phyloP scores from a whole-genome alignment of 2,888 invertebrate species.

The Lymantria monacha region DNA sequence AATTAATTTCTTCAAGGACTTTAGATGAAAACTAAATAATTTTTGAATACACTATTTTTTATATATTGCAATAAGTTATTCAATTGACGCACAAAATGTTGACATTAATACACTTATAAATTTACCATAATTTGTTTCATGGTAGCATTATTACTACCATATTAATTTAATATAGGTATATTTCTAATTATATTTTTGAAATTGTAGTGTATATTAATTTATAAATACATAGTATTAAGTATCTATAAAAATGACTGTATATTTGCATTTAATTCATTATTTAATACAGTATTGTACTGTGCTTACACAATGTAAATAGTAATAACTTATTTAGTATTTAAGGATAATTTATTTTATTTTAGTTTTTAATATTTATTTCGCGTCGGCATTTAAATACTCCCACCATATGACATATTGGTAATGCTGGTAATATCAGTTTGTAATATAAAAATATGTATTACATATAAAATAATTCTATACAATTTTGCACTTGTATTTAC shows the following conservation, averaged over 20 bases:
- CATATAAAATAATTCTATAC: too few species aligned
- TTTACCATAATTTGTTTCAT: too few species aligned
- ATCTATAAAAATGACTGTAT: constrained; percentile 24
- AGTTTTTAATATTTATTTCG: constrained; percentile 42
- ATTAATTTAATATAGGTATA: too few species aligned
- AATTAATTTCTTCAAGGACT: too few species aligned
- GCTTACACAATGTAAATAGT: constrained; percentile 33
- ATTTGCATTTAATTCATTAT: constrained; percentile 26
- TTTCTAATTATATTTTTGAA: too few species aligned
- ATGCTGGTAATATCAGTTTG: background rate
- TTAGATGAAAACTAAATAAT: too few species aligned
- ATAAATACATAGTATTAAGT: background rate
- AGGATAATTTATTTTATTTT: constrained; percentile 56
- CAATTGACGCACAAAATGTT: too few species aligned
- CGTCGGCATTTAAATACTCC: constrained; percentile 57
- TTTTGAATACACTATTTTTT: too few species aligned
- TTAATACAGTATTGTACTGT: constrained; percentile 11
- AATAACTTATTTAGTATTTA: constrained; percentile 30
- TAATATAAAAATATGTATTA: background rate
- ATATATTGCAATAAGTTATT: too few species aligned
- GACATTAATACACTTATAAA: too few species aligned
- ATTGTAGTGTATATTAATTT: background rate
- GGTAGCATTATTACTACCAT: too few species aligned
- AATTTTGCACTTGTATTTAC: too few species aligned
- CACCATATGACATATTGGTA: constrained; percentile 46